Conservation (phyloP, 2,797 vertebrate genomes). For the Nyctalus aviator region DNA sequence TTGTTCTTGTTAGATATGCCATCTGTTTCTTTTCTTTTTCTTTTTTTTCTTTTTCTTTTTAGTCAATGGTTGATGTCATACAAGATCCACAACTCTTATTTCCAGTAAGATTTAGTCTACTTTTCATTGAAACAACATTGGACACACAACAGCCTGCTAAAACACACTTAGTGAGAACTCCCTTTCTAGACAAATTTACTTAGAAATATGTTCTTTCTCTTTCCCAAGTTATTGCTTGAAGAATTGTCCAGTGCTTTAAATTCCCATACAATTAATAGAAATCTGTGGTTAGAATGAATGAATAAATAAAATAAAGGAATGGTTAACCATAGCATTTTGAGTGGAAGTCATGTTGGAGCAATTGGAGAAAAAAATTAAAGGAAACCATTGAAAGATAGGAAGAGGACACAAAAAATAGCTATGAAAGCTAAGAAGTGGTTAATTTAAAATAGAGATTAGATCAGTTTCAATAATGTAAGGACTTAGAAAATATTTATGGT, state of each 20-base stretch:
- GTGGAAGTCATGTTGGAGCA: neutral
- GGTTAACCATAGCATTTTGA: neutral
- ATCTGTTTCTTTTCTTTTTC: neutral
- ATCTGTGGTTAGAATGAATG: neutral
- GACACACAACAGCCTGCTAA: neutral
- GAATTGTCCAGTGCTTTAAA: neutral
- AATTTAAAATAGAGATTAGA: neutral
- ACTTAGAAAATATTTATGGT: neutral
- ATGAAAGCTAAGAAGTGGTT: neutral
- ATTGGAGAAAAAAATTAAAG: neutral
- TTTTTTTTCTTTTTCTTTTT: neutral
- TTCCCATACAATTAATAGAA: neutral
- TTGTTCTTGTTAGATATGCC: neutral
- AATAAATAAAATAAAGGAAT: neutral
- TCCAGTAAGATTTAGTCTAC: neutral
- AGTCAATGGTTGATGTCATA: neutral
- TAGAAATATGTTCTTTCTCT: slow-evolving; percentile 6
- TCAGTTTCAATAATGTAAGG: neutral
- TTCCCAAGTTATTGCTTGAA: neutral
- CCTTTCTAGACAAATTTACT: neutral
- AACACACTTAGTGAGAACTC: neutral
- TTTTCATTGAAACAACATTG: neutral
- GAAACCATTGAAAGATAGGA: neutral
- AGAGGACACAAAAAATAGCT: neutral
- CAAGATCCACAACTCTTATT: neutral